Evolutionary conservation across 1,140 invertebrate genomes (phyloP), one percentile per base, ranked within the genome.

Genomic region (Lordiphosa collinella): DNA sequence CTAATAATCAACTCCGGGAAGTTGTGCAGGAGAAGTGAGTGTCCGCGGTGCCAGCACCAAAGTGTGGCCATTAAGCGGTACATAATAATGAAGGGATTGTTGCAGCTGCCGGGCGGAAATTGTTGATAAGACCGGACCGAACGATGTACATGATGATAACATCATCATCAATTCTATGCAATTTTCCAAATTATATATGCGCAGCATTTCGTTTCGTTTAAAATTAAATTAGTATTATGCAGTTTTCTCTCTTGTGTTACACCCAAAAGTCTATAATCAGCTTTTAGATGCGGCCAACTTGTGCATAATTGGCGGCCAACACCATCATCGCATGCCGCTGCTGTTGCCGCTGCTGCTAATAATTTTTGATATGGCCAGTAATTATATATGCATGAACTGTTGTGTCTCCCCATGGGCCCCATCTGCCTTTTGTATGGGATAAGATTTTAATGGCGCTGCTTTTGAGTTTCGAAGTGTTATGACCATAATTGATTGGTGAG

Each of bases 181-280:
- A 79, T 79, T 79, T 82, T 75, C 58, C 75, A 82, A 79, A 79
- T 79, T 79, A 79, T 79, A 79, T 57, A 52, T 40, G 29, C 53
- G 16, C 62, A 36, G 37, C 71, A 59, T 70, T 79, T 64, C 56
- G 65, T 76, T 82, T 79, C 75, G 76, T 79, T 79, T 79, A 79
- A 79, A 79, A 79, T 79, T 72, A 75, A 79, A 79, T 80, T 79
- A 79, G 75, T 79, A 79, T 75, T 75, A 80, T 80, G 70, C 55
- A 37, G 48, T 57, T 36, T 72, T 29, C 13, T 35, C 29, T 29
- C 22, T 40, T 12, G 5, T 35, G 62, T 44, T 66, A 58, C 63
- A 66, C 62, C 63, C 66, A 67, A 50, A 67, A 67, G 40, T 67
- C 63, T 67, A 67, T 67, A 67, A 67, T 67, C 63, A 67, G 62